Evolutionary conservation across 2,797 vertebrate species (phyloP), one percentile per base, ranked within the genome.

Genomic region (Rhadinocentrus ornatus): DNA sequence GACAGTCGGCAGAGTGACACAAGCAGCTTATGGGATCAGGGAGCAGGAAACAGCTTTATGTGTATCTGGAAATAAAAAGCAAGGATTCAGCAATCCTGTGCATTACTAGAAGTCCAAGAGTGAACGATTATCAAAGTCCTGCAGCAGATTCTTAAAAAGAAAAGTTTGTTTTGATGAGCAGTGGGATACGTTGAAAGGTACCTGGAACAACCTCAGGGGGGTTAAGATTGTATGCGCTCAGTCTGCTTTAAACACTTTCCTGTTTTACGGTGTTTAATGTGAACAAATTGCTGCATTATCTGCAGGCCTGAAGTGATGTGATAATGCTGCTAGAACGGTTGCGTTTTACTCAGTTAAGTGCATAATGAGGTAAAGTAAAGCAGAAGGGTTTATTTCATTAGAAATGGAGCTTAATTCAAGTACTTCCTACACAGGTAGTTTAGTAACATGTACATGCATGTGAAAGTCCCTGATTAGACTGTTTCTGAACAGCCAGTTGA

Each of bases 281-380:
- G 63, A 75, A 83, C 81, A 82, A 84, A 85, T 65, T 73, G 70
- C 74, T 66, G 59, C 61, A 8, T 75, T 41, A 81, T 62, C 9
- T 66, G 65, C 10, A 80, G 71, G 54, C 41, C 37, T 12, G 61
- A 61, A 73, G 44, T 53, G 78, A 73, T 50, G 44, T 1, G 4
- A 60, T 65, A 67, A 70, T 8, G 34, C 46, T 44, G 59, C 12
- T 41, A 71, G 56, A 75, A 58, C 48, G 57, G 63, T 2, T 77
- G 74, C 52, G n/a, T 77, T 63, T 64, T 6, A 44, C 52, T 74
- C 53, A 39, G 61, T 54, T 70, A 74, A 74, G 70, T 66, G 50
- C 56, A 53, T 77, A 81, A 85, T 77, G 77, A 81, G 54, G 41
- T 69, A 35, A 69, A 82, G 46, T 59, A 81, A 77, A 69, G 64